Percentiles rank a stretch among this genome's conserved stretches.
Conservation (phyloP, 1,140 invertebrate species). For the Acyrthosiphon pisum region DNA sequence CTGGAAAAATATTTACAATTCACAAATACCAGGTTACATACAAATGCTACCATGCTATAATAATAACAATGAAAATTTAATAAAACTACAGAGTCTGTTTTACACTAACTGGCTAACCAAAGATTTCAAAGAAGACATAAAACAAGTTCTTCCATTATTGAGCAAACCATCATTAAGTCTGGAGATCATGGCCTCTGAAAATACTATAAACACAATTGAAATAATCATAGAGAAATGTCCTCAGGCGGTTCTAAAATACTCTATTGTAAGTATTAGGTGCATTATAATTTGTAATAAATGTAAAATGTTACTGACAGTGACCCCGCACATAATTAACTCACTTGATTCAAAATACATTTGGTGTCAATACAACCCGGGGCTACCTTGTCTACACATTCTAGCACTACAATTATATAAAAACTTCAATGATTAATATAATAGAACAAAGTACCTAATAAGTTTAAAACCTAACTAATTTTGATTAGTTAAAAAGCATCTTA, state of each 20-base stretch:
- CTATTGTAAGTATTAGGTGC: slow-evolving; percentile 64
- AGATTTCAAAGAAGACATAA: slow-evolving; percentile 49
- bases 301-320: not conserved
- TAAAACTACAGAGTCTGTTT: slow-evolving; percentile 49
- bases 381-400: no score
- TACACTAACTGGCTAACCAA: slow-evolving; percentile 51
- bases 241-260: slow-evolving; percentile 68
- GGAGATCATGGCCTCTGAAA: slow-evolving; percentile 39
- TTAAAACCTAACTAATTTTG: no score
- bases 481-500: no score
- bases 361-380: no score
- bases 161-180: slow-evolving; percentile 35
- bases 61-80: slow-evolving; percentile 45
- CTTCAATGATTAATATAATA: no score
- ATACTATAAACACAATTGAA: slow-evolving; percentile 58
- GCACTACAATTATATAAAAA: no score
- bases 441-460: no score
- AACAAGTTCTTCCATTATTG: slow-evolving; percentile 46
- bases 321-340: no score
- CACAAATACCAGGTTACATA: slow-evolving; percentile 52
- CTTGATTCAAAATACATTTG: no score
- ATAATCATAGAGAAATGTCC: slow-evolving; percentile 67
- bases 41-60: slow-evolving; percentile 47
- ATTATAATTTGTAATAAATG: not conserved
- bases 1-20: slow-evolving; percentile 47